Conservation (phyloP, 1,140 invertebrate genomes). For the Chionoecetes opilio region DNA sequence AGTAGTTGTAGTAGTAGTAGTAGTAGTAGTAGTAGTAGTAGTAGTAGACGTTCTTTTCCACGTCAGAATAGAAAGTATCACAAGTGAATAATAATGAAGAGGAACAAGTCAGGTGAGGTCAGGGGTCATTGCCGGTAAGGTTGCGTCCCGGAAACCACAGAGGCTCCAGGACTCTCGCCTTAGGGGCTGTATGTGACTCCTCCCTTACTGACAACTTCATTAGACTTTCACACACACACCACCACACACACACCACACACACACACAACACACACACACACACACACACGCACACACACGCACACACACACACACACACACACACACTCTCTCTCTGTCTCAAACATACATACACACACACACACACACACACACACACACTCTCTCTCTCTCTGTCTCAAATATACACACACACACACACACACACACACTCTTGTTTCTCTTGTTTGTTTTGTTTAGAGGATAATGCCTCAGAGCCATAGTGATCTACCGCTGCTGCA, state of each 20-base stretch:
- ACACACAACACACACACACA: too few species aligned
- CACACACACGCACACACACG: too few species aligned
- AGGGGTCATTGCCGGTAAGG: constrained; percentile 29
- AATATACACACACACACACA: constrained; percentile 31
- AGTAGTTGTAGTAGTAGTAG: constrained; percentile 1
- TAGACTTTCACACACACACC: neutral
- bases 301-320: too few species aligned
- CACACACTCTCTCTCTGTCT: constrained; percentile 35
- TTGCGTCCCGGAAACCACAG: constrained; percentile 57
- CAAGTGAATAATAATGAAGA: neutral
- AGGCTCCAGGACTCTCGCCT: constrained; percentile 10
- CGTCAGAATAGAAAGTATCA: neutral
- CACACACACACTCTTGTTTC: too few species aligned
- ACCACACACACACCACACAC: too few species aligned
- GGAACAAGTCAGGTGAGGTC: neutral
- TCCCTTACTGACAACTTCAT: neutral
- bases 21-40: constrained; percentile 24
- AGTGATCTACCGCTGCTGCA: too few species aligned
- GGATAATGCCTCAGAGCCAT: too few species aligned
- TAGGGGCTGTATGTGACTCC: neutral
- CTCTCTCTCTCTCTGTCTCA: too few species aligned
- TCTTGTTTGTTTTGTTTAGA: too few species aligned
- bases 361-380: constrained; percentile 22
- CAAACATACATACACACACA: neutral
- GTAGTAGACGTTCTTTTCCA: too few species aligned